phyloP scores from a whole-genome alignment of 2,113 vertebrate species.

The Syngnathus typhle region DNA sequence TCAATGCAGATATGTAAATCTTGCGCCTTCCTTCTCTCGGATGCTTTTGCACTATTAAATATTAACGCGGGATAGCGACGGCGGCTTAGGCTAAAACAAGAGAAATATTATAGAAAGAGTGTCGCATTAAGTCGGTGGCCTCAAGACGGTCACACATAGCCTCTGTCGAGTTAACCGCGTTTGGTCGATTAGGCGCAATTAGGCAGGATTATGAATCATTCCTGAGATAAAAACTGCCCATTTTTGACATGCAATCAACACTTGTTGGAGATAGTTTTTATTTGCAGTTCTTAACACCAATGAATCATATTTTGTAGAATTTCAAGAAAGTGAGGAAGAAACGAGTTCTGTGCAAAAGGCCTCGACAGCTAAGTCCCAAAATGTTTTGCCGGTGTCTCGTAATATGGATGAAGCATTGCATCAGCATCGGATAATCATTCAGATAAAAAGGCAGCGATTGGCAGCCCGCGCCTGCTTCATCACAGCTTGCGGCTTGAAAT shows the following conservation, averaged over 20 bases:
- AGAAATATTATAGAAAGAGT: conserved; percentile 1
- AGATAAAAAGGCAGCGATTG: background rate
- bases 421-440: background rate
- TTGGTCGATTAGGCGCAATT: conserved; percentile 28
- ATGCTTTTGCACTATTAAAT: conserved; percentile 42
- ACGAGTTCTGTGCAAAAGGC: too few species aligned
- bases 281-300: background rate
- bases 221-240: background rate
- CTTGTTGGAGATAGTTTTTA: background rate
- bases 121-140: background rate
- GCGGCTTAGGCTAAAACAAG: conserved; percentile 27
- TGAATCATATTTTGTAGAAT: too few species aligned
- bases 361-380: too few species aligned
- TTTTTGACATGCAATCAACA: conserved; percentile 35
- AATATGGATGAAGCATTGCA: background rate
- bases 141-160: background rate
- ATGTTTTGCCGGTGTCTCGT: background rate
- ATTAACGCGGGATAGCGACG: conserved; percentile 43
- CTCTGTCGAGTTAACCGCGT: conserved; percentile 18
- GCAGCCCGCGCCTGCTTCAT: background rate
- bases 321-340: background rate
- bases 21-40: conserved; percentile 9
- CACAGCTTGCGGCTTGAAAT: background rate
- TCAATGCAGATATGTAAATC: conserved; percentile 53
- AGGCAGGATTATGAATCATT: conserved; percentile 24